Evolutionary conservation across 2,888 invertebrate species (phyloP).

Genomic region (Alloscopus bannaensis): DNA sequence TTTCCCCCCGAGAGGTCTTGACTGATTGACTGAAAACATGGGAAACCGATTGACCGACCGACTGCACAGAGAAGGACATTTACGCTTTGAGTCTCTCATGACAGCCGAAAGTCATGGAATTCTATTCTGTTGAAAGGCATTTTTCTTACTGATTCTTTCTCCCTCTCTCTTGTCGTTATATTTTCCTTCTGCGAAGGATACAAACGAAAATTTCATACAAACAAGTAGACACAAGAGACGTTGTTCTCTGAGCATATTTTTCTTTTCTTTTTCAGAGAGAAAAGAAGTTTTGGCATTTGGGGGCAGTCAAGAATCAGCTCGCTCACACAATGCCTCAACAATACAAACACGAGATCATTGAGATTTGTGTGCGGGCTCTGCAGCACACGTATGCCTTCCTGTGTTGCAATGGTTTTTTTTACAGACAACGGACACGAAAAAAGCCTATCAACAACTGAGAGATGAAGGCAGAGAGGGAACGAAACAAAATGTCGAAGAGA

Average conservation of each 20-base stretch:
- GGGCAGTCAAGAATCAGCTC: neutral
- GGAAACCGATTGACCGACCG: constrained; percentile 38
- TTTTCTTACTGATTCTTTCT: constrained; percentile 27
- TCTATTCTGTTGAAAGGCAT: constrained; percentile 40
- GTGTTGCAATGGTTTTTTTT: neutral
- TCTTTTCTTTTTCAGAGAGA: no score
- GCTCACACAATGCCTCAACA: no score
- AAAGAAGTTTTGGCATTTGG: neutral
- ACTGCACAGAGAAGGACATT: constrained; percentile 53
- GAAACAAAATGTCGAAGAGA: neutral
- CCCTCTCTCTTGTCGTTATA: neutral
- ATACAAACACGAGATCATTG: neutral
- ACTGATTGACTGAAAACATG: constrained; percentile 62
- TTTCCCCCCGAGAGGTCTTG: no score
- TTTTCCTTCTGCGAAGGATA: neutral
- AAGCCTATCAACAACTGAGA: neutral
- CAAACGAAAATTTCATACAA: no score
- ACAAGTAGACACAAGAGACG: no score
- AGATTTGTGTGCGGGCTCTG: neutral
- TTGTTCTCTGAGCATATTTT: no score
- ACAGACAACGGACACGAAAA: neutral
- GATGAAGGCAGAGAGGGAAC: neutral
- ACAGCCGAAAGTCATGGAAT: constrained; percentile 69
- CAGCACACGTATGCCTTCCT: neutral
- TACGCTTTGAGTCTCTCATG: constrained; percentile 66